Conservation (phyloP, 1,140 invertebrate genomes). For the Agraylea sexmaculata region DNA sequence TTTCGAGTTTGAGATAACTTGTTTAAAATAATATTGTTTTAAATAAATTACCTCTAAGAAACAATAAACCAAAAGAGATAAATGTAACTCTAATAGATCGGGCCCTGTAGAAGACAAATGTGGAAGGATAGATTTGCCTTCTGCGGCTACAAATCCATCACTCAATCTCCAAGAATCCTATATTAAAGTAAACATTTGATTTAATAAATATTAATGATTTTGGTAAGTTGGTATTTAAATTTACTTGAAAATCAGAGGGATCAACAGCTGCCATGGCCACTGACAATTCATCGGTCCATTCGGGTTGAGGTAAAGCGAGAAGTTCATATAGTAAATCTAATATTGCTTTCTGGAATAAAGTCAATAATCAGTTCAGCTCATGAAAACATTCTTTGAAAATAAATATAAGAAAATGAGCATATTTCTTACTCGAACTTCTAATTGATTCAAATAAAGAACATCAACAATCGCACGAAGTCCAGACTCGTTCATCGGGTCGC, state of each 20-base stretch:
- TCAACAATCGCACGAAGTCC: conserved; percentile 75
- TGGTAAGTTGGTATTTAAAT: conserved; percentile 5
- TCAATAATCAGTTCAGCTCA: conserved; percentile 6
- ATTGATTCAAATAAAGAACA: conserved; percentile 74
- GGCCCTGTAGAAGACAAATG: conserved; percentile 70
- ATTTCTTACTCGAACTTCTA: conserved; percentile 75
- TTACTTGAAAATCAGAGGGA: conserved; percentile 57
- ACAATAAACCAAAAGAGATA: conserved; percentile 76
- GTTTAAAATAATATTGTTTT: not conserved
- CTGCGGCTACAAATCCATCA: conserved; percentile 85
- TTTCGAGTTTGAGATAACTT: not conserved
- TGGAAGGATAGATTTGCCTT: conserved; percentile 72
- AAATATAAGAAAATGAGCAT: conserved; percentile 11
- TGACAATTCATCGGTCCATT: conserved; percentile 84
- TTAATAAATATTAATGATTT: not conserved
- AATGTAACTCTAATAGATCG: conserved; percentile 83
- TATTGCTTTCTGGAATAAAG: conserved; percentile 64
- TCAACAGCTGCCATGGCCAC: conserved; percentile 78
- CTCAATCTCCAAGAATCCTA: conserved; percentile 76
- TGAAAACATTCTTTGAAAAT: not conserved
- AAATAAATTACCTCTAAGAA: conserved; percentile 52
- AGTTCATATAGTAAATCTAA: conserved; percentile 85
- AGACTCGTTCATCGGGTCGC: conserved; percentile 56
- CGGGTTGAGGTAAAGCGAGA: conserved; percentile 69
- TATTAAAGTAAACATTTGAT: conserved; percentile 3